These are phyloP conservation scores for Palythoa grandis DNA, from an alignment of 92 coral and sea anemone species.

Conservation along the genomic window DNA sequence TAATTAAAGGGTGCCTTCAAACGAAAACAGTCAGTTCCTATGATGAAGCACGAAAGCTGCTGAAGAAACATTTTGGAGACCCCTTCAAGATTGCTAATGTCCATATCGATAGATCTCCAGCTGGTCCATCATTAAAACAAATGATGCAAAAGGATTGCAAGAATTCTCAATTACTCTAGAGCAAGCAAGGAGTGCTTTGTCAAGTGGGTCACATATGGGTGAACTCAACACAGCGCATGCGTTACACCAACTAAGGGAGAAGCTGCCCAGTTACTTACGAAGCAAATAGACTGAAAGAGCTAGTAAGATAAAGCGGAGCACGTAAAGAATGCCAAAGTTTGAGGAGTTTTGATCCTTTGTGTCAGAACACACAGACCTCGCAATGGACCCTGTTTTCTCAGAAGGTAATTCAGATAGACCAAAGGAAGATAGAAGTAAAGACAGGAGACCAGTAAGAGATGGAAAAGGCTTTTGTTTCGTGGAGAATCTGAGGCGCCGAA, in stretches of 20 bases:
- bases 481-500: conserved; percentile 1
- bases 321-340: conserved; percentile 54
- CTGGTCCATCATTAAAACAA: conserved; percentile 67
- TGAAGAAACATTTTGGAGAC: conserved; percentile 70
- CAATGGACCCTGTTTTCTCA: conserved; percentile 65
- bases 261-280: conserved; percentile 56
- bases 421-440: conserved; percentile 17
- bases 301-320: conserved; percentile 45
- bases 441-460: conserved; percentile 43
- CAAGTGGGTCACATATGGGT: conserved; percentile 44
- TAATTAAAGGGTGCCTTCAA: conserved; percentile 65
- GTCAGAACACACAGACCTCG: conserved; percentile 65
- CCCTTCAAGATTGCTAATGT: conserved; percentile 72
- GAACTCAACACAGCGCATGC: conserved; percentile 69
- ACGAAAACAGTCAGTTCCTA: conserved; percentile 57
- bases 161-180: conserved; percentile 57
- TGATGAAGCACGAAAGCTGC: conserved; percentile 56
- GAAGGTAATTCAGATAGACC: conserved; percentile 15
- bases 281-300: conserved; percentile 63
- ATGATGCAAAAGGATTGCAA: conserved; percentile 67
- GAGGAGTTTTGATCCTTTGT: conserved; percentile 56
- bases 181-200: conserved; percentile 61
- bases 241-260: conserved; percentile 63
- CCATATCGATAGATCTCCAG: conserved; percentile 48
- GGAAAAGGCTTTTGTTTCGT: conserved; percentile 45